Evolutionary conservation across 2,797 vertebrate species (phyloP).

Genomic region (Phalloptychus januarius): DNA sequence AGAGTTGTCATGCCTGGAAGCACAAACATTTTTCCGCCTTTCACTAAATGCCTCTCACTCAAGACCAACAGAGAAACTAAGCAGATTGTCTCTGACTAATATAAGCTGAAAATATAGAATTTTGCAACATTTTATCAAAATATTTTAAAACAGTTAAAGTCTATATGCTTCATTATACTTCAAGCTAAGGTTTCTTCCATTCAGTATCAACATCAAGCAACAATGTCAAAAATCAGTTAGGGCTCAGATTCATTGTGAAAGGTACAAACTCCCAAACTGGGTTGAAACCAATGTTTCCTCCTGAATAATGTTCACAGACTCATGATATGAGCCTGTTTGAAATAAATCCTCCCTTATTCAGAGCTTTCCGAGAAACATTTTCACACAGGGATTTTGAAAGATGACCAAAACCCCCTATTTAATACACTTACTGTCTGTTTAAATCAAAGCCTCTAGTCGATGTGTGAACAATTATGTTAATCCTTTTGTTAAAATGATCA

Average conservation of each 20-base stretch:
- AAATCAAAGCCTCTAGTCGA: too few species aligned
- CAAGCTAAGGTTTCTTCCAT: neutral
- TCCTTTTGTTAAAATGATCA: neutral
- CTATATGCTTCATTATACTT: neutral
- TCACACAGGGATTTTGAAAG: too few species aligned
- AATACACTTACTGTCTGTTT: too few species aligned
- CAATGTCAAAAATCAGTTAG: neutral
- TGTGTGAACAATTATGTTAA: neutral
- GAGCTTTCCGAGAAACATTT: too few species aligned
- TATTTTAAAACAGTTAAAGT: neutral
- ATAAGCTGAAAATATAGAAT: neutral
- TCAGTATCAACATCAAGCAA: neutral
- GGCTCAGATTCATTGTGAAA: neutral
- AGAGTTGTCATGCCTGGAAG: conserved; percentile 14
- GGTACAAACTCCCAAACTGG: neutral
- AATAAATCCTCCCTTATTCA: too few species aligned
- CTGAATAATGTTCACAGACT: too few species aligned
- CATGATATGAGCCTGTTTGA: too few species aligned
- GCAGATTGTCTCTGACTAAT: too few species aligned
- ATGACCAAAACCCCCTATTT: too few species aligned
- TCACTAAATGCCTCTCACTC: conserved; percentile 11
- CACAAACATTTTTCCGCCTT: conserved; percentile 15
- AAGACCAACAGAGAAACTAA: neutral
- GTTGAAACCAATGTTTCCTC: neutral
- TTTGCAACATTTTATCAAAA: neutral